Percentiles rank a stretch among this genome's conserved stretches.
phyloP scores from a whole-genome alignment of 2,113 vertebrate species.

The Gymnarchus niloticus region DNA sequence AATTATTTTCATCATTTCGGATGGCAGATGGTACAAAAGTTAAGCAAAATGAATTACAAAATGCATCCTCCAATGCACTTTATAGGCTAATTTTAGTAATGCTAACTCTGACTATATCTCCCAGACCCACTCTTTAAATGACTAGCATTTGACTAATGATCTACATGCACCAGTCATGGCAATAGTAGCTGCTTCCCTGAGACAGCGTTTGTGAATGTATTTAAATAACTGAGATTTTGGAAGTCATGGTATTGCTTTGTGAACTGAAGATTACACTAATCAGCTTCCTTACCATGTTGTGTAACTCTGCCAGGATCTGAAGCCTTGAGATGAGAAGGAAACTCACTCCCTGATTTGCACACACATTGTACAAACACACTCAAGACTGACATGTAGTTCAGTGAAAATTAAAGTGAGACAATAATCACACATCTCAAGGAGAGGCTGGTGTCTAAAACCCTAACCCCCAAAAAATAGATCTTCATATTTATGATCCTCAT shows the following conservation, averaged over 20 bases:
- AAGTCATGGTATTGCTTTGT: neutral
- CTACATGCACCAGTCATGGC: neutral
- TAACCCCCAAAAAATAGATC: neutral
- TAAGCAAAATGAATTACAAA: too few species aligned
- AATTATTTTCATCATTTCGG: neutral
- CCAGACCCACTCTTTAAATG: conserved; percentile 2
- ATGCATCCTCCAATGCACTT: neutral
- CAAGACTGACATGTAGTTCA: neutral
- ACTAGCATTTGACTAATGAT: neutral
- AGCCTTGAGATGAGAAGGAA: neutral
- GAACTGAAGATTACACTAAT: neutral
- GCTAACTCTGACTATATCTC: neutral
- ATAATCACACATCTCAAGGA: neutral
- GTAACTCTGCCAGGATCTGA: neutral
- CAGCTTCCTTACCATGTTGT: neutral
- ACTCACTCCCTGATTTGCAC: neutral
- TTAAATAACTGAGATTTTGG: neutral
- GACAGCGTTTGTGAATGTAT: neutral
- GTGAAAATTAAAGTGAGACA: neutral
- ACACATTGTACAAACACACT: neutral
- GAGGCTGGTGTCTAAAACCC: neutral
- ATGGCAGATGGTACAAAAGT: neutral
- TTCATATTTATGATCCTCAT: neutral
- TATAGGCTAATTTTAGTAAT: neutral
- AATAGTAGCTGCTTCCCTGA: neutral